Evolutionary conservation across 2,888 invertebrate genomes (phyloP), one percentile per base, ranked within the genome.

Genomic region (Tenthredo notha): DNA sequence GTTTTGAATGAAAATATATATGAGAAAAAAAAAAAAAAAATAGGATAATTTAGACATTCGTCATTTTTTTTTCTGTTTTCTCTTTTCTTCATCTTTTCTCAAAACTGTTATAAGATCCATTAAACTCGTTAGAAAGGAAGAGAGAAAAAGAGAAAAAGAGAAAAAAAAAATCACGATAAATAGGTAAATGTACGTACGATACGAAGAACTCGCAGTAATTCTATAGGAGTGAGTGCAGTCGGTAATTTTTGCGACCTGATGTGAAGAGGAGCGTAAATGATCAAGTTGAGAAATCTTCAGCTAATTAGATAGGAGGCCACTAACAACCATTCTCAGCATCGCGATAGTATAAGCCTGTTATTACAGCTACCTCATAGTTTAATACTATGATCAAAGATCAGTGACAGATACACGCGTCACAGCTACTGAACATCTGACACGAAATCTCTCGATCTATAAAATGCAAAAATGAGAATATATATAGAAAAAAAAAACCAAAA

Each of bases 341-440:
- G 58, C 37, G 58, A 61, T 33, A 54, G 50, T 21, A 54, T 18
- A 40, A 15, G 80, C 40, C 21, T 61, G 80, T 80, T 80, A 80
- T 80, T 80, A 80, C 61, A 37, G 47, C 61, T 50, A 40, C 50
- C 21, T 37, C 37, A 80, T 61, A 58, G 61, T 61, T 37, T 21
- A 21, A 58, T 61, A 80, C 50, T 21, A 37, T 33, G 25, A 58
- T 80, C 21, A 12, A 29, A 80, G 80, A 80, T 80, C 80, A 40
- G 80, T 80, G 80, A 80, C 80, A 80, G 80, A 80, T 80, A 61
- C 75, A 75, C 80, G 61, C 61, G 37, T 80, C 61, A 40, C 80
- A 58, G 77, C 77, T 77, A 77, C 77, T 40, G 80, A 61, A 80
- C 40, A 58, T 37, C 54, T 54, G 18, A 54, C 50, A 25, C 43